These are phyloP conservation scores for Entomyzon cyanotis DNA, from an alignment of 2,113 vertebrate genomes.

Conservation along the genomic window DNA sequence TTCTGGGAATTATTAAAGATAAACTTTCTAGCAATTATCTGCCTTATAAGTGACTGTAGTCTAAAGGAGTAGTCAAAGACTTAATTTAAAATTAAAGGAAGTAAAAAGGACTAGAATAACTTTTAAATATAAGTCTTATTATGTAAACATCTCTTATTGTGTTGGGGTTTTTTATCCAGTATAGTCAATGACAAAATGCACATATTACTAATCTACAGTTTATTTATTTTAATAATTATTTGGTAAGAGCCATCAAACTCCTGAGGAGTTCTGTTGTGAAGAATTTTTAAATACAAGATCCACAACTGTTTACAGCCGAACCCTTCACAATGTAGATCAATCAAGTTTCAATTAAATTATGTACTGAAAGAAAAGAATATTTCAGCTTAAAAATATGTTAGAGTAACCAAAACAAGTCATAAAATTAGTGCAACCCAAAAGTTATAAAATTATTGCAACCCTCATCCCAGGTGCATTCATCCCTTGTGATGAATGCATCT, in stretches of 20 bases:
- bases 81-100: background rate
- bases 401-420: background rate
- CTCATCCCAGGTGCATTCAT: background rate
- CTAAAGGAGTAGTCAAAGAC: background rate
- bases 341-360: background rate
- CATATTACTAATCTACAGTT: background rate
- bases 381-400: background rate
- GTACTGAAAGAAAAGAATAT: background rate
- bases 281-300: background rate
- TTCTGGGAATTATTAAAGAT: background rate
- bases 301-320: background rate
- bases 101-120: fast-evolving
- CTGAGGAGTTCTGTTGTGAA: background rate
- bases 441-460: background rate
- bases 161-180: fast-evolving
- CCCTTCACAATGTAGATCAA: background rate
- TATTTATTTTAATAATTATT: background rate
- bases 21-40: background rate
- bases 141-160: background rate
- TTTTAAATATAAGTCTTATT: background rate
- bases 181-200: background rate
- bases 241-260: background rate
- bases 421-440: background rate
- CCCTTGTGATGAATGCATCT: background rate
- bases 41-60: background rate